Evolutionary conservation across 2,113 vertebrate genomes (phyloP).

Genomic region (Arenaria interpres): DNA sequence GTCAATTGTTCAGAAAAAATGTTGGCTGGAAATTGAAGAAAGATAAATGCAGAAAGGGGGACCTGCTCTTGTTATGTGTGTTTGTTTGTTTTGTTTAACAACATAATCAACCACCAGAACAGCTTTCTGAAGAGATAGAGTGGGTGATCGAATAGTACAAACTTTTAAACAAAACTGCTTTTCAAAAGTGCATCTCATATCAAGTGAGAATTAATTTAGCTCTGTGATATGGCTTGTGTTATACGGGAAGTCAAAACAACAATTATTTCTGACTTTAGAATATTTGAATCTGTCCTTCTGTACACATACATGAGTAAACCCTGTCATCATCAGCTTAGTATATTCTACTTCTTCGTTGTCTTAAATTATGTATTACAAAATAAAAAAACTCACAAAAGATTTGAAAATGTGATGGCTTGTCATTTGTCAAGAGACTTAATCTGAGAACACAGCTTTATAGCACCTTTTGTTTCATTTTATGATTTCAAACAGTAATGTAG

Average conservation of each 20-base stretch:
- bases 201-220: not conserved
- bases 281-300: not conserved
- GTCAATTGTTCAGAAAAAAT: not conserved
- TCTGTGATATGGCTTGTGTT: not conserved
- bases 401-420: not conserved
- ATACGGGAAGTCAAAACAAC: not conserved
- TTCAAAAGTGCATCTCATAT: not conserved
- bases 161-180: not conserved
- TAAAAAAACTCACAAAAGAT: not conserved
- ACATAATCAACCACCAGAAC: not conserved
- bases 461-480: not conserved
- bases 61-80: not conserved
- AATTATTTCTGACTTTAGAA: not conserved
- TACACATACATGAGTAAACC: not conserved
- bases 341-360: not conserved
- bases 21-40: not conserved
- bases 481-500: not conserved
- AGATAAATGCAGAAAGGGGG: not conserved
- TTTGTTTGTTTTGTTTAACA: not conserved
- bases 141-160: not conserved
- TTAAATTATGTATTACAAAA: not conserved
- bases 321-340: not conserved
- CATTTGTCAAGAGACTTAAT: not conserved
- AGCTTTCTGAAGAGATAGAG: not conserved
- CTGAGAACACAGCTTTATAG: not conserved